Percentiles rank a stretch among this genome's conserved stretches.
Conservation (phyloP, 2,888 invertebrate genomes). For the Choreutis nemorana region DNA sequence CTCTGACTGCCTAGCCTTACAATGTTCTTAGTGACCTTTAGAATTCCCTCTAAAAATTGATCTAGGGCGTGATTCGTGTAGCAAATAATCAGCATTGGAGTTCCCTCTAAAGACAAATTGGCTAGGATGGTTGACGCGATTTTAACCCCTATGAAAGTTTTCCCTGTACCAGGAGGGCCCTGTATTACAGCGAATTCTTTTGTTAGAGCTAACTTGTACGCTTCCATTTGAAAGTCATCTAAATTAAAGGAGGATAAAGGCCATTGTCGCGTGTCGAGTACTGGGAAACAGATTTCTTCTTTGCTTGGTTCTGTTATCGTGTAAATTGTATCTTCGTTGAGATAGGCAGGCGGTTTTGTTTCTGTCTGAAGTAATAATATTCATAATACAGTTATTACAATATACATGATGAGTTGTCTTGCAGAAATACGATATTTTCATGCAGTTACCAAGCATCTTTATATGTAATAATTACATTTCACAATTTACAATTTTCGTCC, state of each 20-base stretch:
- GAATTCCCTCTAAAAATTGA: conserved; percentile 80
- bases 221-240: conserved; percentile 72
- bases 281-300: conserved; percentile 35
- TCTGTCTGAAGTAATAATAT: conserved; percentile 36
- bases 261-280: conserved; percentile 45
- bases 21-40: conserved; percentile 64
- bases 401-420: too few relatives aligned
- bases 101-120: conserved; percentile 64
- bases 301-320: conserved; percentile 18
- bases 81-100: conserved; percentile 79
- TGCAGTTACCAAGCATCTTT: too few relatives aligned
- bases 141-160: conserved; percentile 81
- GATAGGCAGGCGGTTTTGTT: conserved; percentile 38
- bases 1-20: conserved; percentile 76
- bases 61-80: conserved; percentile 89
- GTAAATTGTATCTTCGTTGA: conserved; percentile 37
- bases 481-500: too few relatives aligned
- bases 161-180: conserved; percentile 90
- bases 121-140: conserved; percentile 72
- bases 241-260: conserved; percentile 56
- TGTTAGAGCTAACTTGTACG: conserved; percentile 73
- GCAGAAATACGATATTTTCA: too few relatives aligned
- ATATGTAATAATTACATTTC: too few relatives aligned
- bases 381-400: too few relatives aligned
- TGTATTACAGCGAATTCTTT: conserved; percentile 81